A percentile compares a stretch with the other conserved stretches of the same genome.
phyloP scores from a whole-genome alignment of 2,113 vertebrate genomes.

The Epinephelus lanceolatus region DNA sequence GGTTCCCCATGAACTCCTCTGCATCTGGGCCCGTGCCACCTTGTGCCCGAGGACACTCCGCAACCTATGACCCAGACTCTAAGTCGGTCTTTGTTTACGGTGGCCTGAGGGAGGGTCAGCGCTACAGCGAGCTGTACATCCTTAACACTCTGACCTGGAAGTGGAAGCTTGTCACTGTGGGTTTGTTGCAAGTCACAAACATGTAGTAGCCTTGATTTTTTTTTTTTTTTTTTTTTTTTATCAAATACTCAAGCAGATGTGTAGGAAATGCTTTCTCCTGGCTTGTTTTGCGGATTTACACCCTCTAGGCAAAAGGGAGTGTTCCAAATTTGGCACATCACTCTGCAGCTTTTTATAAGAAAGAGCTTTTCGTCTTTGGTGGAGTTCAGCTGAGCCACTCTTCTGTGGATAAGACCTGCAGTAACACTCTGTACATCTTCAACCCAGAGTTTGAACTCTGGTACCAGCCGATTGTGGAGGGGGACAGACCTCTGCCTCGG shows the following conservation, averaged over 20 bases:
- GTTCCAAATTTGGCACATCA: constrained; percentile 88
- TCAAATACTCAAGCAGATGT: not conserved
- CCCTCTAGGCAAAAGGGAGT: constrained; percentile 87
- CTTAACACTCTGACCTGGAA: constrained; percentile 91
- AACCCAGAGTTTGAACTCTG: constrained; percentile 92
- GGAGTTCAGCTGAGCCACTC: constrained; percentile 82
- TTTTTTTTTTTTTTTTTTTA: too few relatives aligned
- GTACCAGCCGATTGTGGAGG: constrained; percentile 93
- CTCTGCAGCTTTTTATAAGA: constrained; percentile 88
- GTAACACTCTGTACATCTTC: constrained; percentile 90
- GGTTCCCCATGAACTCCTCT: constrained; percentile 87
- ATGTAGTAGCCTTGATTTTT: not conserved
- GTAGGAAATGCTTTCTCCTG: not conserved
- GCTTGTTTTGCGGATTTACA: constrained; percentile 7
- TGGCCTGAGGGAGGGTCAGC: constrained; percentile 84
- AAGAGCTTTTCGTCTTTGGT: constrained; percentile 92
- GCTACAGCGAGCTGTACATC: constrained; percentile 84
- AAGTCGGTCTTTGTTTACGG: constrained; percentile 89
- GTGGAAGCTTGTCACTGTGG: constrained; percentile 88
- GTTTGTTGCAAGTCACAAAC: constrained; percentile 64
- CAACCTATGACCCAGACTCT: constrained; percentile 90
- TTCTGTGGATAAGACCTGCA: constrained; percentile 80
- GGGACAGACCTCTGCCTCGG: constrained; percentile 88
- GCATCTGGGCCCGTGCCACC: constrained; percentile 72
- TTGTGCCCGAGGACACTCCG: constrained; percentile 86